A percentile compares a stretch with the other conserved stretches of the same genome.
Evolutionary conservation across 2,797 vertebrate genomes (phyloP).

Genomic region (Kryptolebias ocellatus): DNA sequence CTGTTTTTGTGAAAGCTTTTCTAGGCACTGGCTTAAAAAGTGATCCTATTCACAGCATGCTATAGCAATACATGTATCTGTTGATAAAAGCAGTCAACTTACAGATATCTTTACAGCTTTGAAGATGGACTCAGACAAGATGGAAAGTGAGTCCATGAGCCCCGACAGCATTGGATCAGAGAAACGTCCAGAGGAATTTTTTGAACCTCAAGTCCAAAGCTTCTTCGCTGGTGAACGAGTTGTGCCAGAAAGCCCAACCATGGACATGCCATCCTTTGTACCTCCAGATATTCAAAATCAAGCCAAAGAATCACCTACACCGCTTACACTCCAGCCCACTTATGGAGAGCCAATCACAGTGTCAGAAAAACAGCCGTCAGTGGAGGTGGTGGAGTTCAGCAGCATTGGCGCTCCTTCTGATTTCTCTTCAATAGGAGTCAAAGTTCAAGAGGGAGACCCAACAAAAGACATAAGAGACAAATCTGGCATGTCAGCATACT

Average conservation of each 20-base stretch:
- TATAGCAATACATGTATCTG: constrained; percentile 40
- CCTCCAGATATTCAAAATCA: constrained; percentile 72
- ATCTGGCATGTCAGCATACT: constrained; percentile 98
- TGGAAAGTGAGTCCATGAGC: constrained; percentile 81
- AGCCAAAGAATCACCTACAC: constrained; percentile 73
- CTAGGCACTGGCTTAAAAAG: constrained; percentile 65
- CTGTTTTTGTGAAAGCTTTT: constrained; percentile 71
- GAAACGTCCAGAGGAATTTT: constrained; percentile 83
- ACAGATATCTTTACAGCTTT: constrained; percentile 97
- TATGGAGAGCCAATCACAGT: constrained; percentile 77
- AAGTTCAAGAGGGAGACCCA: constrained; percentile 60
- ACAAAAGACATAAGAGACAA: constrained; percentile 80
- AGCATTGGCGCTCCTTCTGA: constrained; percentile 65
- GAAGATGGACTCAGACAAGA: constrained; percentile 94
- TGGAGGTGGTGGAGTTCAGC: constrained; percentile 79
- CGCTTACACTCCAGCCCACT: constrained; percentile 69
- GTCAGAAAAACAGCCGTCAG: constrained; percentile 81
- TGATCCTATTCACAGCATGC: constrained; percentile 64
- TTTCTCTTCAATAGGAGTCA: constrained; percentile 59
- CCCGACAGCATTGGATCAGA: constrained; percentile 87
- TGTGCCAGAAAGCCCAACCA: constrained; percentile 78
- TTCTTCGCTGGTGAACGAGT: constrained; percentile 84
- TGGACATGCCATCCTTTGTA: constrained; percentile 74
- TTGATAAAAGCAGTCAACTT: constrained; percentile 88
- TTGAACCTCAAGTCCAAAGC: constrained; percentile 86